phyloP scores from a whole-genome alignment of 2,797 vertebrate genomes.

The Sorex maritimensis region DNA sequence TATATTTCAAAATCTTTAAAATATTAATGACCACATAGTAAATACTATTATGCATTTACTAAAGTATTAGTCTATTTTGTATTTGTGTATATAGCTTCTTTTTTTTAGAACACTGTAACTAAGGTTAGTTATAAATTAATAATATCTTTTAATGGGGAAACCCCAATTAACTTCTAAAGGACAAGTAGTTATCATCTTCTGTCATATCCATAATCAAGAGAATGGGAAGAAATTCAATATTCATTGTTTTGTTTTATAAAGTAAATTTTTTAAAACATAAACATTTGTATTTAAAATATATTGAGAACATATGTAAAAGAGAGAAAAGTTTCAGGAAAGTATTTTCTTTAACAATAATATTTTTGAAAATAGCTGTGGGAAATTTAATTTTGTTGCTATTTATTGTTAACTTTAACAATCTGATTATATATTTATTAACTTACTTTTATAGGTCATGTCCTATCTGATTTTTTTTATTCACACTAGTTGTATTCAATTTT shows the following conservation, averaged over 20 bases:
- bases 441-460: not conserved
- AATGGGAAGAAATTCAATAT: not conserved
- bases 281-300: not conserved
- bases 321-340: not conserved
- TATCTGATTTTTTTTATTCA: not conserved
- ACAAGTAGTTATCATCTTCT: too few species aligned
- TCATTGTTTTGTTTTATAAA: not conserved
- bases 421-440: too few species aligned
- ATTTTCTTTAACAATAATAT: not conserved
- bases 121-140: too few species aligned
- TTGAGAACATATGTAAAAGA: not conserved
- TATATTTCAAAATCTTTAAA: conserved; percentile 22
- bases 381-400: not conserved
- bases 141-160: too few species aligned
- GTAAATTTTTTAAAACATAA: not conserved
- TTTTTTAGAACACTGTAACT: too few species aligned
- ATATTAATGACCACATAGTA: not conserved
- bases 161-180: too few species aligned
- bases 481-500: not conserved
- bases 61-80: not conserved
- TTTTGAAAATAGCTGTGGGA: not conserved
- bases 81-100: too few species aligned
- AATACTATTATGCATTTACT: not conserved
- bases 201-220: not conserved
- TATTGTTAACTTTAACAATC: too few species aligned